Conservation (phyloP, 92 coral and sea anemone species). For the Diadumene lineata region DNA sequence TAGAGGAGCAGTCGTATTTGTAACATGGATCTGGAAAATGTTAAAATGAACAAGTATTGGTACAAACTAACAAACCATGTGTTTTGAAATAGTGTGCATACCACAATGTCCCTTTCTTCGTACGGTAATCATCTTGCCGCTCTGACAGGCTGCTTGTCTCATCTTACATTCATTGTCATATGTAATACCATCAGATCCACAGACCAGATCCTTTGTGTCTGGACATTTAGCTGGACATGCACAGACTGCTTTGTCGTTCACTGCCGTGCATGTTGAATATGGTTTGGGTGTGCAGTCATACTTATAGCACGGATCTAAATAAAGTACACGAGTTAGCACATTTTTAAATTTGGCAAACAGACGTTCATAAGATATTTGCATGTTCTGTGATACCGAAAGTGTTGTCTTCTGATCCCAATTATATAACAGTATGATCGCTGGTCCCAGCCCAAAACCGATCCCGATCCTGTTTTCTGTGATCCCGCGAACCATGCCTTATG, state of each 20-base stretch:
- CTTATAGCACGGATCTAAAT: conserved; percentile 23
- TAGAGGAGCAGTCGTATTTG: conserved; percentile 1
- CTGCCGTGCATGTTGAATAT: conserved; percentile 23
- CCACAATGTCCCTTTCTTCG: conserved; percentile 32
- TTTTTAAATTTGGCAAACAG: no score
- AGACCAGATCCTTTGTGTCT: conserved; percentile 9
- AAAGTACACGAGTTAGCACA: no score
- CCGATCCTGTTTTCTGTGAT: no score
- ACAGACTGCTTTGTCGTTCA: conserved; percentile 24
- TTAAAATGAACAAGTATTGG: no score
- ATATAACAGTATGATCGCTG: no score
- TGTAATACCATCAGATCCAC: conserved; percentile 29
- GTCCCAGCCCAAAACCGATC: no score
- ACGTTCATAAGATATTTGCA: no score
- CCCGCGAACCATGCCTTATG: no score
- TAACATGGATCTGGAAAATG: conserved; percentile 19
- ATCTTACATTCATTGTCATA: conserved; percentile 37
- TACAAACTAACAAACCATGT: neutral
- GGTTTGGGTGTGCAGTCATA: conserved; percentile 24
- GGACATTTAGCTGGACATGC: conserved; percentile 32
- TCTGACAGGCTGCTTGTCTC: conserved; percentile 21
- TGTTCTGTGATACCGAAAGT: no score
- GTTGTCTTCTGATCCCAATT: no score
- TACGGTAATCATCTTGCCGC: conserved; percentile 23
- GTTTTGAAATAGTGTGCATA: conserved; percentile 11